Conservation (phyloP, 2,888 invertebrate genomes). For the Pachycephus smyrnensis region DNA sequence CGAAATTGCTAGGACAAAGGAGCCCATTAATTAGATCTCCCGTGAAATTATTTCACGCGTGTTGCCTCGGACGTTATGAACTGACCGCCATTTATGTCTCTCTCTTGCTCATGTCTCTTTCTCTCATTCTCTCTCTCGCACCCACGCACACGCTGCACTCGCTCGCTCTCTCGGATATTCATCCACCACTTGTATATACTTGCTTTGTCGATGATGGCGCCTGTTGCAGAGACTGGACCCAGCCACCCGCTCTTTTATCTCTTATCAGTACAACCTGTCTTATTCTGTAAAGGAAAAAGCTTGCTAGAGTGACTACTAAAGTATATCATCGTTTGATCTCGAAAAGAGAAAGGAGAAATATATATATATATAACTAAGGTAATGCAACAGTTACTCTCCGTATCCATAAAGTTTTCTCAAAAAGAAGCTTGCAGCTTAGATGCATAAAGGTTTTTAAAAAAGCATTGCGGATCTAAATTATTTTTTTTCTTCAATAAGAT, state of each 20-base stretch:
- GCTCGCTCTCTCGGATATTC: not conserved
- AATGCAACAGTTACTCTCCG: not conserved
- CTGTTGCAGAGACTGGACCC: not conserved
- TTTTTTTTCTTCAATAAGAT: not conserved
- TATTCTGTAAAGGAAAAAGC: not conserved
- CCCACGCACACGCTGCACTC: no score
- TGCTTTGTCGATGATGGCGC: not conserved
- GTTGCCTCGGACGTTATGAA: not conserved
- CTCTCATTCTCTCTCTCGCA: no score
- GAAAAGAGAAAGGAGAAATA: not conserved
- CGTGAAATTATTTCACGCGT: not conserved
- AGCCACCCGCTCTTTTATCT: not conserved
- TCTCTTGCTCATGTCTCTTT: no score
- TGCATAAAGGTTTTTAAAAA: no score
- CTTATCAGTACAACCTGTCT: no score
- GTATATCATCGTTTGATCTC: not conserved
- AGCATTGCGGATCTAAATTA: no score
- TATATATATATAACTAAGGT: not conserved
- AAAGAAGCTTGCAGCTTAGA: no score
- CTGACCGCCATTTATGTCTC: not conserved
- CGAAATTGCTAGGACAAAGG: not conserved
- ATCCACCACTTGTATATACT: not conserved
- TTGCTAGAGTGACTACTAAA: not conserved
- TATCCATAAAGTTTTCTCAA: not conserved
- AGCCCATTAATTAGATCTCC: slow-evolving; percentile 1